Evolutionary conservation across 2,113 vertebrate genomes (phyloP).

Genomic region (Engystomops pustulosus): DNA sequence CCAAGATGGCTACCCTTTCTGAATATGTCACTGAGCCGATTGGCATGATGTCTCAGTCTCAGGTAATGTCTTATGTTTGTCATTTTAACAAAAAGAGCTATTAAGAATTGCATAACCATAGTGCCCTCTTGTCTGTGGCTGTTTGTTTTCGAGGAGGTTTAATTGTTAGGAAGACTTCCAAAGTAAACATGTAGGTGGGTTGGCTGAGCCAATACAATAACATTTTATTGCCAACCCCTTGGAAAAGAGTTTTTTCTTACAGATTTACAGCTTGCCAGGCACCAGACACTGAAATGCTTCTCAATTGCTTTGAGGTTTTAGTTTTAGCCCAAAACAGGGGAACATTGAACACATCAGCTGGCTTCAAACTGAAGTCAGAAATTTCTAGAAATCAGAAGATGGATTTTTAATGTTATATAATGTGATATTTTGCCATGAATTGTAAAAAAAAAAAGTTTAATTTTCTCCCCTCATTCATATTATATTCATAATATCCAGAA

Average conservation of each 20-base stretch:
- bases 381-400: too few species aligned
- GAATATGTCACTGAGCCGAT: conserved; percentile 52
- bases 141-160: conserved; percentile 1
- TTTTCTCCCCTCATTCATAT: too few species aligned
- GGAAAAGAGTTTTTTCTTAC: background rate
- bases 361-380: too few species aligned
- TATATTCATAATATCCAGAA: too few species aligned
- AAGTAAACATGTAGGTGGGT: background rate
- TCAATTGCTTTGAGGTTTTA: background rate
- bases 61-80: conserved; percentile 7
- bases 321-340: background rate
- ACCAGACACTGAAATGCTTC: background rate
- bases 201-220: background rate
- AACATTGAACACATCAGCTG: background rate
- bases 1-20: conserved; percentile 40
- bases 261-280: background rate
- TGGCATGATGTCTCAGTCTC: conserved; percentile 48
- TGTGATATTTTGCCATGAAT: too few species aligned
- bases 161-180: conserved; percentile 18
- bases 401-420: too few species aligned
- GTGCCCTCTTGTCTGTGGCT: background rate
- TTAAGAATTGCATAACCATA: background rate
- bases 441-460: too few species aligned
- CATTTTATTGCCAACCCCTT: background rate
- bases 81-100: background rate